Conservation (phyloP, 2,888 invertebrate species). For the Ellobium chinense region DNA sequence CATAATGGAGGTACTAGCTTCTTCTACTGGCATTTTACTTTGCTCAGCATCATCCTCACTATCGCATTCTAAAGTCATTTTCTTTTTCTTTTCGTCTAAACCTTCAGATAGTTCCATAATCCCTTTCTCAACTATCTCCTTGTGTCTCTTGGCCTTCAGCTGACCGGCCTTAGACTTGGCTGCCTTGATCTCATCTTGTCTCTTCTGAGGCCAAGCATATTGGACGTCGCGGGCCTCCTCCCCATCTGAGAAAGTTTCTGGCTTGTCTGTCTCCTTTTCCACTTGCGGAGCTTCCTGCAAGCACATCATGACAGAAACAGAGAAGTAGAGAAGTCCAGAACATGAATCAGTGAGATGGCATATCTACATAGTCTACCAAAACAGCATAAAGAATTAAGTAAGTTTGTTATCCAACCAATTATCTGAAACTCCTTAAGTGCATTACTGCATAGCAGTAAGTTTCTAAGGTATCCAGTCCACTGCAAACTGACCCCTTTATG, state of each 20-base stretch:
- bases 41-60: no score
- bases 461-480: no score
- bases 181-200: constrained; percentile 40
- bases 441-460: no score
- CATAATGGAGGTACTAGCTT: no score
- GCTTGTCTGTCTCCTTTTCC: neutral
- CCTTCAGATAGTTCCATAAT: neutral
- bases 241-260: constrained; percentile 23
- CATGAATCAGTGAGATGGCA: neutral
- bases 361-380: neutral
- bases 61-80: no score
- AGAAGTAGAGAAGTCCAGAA: neutral
- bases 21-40: no score
- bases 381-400: neutral
- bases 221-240: constrained; percentile 58
- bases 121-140: neutral
- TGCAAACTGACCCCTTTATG: no score
- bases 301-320: no score
- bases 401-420: no score
- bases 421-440: no score
- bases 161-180: neutral
- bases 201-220: constrained; percentile 64
- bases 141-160: neutral
- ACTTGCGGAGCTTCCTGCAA: neutral
- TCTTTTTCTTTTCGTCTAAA: neutral